These are phyloP conservation scores for Tenualosa thibaudeaui DNA, from an alignment of 2,797 vertebrate genomes.

Conservation along the genomic window DNA sequence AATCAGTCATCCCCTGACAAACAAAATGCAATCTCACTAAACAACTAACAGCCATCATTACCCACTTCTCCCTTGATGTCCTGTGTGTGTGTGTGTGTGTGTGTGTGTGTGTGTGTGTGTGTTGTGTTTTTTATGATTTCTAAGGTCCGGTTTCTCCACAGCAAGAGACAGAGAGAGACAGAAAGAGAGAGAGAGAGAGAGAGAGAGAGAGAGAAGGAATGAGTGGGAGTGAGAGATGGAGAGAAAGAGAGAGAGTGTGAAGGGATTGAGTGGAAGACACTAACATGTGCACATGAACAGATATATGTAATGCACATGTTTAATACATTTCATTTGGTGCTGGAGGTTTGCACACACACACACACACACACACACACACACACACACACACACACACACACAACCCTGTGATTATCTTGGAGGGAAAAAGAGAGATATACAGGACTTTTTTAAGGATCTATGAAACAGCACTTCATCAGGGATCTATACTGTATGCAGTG, in stretches of 20 bases:
- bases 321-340: conserved; percentile 85
- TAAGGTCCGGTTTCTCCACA: too few relatives aligned
- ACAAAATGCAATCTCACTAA: background rate
- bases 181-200: too few relatives aligned
- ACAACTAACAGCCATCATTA: conserved; percentile 1
- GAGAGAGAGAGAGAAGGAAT: too few relatives aligned
- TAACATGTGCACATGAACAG: conserved; percentile 51
- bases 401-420: conserved; percentile 57
- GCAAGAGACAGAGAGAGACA: too few relatives aligned
- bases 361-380: too few relatives aligned
- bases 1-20: background rate
- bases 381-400: too few relatives aligned
- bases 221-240: background rate
- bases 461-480: too few relatives aligned
- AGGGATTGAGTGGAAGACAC: too few relatives aligned
- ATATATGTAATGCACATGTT: conserved; percentile 84
- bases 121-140: too few relatives aligned
- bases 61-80: background rate
- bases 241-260: too few relatives aligned
- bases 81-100: background rate
- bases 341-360: conserved; percentile 63
- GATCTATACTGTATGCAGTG: background rate
- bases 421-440: background rate
- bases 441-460: too few relatives aligned
- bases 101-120: conserved; percentile 24